Base-by-base conservation (phyloP, 2,888 invertebrate species). In the Parnassius orleans region DNA sequence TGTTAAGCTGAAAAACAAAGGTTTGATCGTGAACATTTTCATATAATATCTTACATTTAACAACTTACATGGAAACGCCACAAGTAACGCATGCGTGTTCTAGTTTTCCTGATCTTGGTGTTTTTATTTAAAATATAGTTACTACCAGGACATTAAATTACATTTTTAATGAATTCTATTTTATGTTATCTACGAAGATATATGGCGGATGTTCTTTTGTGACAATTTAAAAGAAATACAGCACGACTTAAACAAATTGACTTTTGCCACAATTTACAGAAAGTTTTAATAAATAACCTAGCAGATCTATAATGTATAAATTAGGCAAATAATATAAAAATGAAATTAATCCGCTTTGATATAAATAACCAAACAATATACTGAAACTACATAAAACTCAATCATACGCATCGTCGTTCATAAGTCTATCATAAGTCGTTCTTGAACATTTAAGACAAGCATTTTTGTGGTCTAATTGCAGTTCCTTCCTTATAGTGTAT, bases 21-120 rank as follows among this genome's bases (percentile, higher is more conserved):
- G 78, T 62, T 59, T 72, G 79, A 75, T 87, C 78, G 83, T 84
- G 87, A 88, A 86, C 80, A 76, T 78, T 82, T 82, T 84, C 84
- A 80, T 88, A 87, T 88, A 89, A 86, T 88, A 82, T 81, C 78
- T 81, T 83, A 81, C 70, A 76, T 76, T 69, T 84, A 86, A 88
- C 86, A 86, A 84, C 84, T 82, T 85, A 85, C 75, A 85, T 75
- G 82, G 79, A 83, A 76, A 79, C 78, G 76, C 77, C 78, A 79
- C 80, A 79, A 83, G 84, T 80, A 73, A 79, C 69, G 74, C 72
- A 71, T 74, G 71, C 72, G 74, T 53, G 47, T 60, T 57, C 71
- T 72, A 68, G 60, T 58, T 55, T 61, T 54, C 15, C 43, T 41
- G 14, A 48, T 59, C 33, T 52, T 44, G 11, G 15, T 41, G 59